A percentile compares a stretch with the other conserved stretches of the same genome.
phyloP scores from a whole-genome alignment of 1,140 invertebrate species.

The Trypoxylus dichotomus region DNA sequence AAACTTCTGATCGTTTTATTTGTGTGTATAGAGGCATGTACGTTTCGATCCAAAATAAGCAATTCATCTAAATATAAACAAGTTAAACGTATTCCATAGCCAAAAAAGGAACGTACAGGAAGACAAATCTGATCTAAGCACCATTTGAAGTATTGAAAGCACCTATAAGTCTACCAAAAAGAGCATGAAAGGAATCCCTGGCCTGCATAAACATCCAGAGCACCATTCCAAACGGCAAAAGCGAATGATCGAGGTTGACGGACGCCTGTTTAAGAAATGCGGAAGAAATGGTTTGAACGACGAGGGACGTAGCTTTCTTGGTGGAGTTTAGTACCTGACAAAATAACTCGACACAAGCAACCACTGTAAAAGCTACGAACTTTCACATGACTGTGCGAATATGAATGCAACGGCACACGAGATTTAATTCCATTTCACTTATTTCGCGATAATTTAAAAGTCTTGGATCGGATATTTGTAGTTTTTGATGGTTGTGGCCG shows the following conservation, averaged over 20 bases:
- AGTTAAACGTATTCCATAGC: neutral
- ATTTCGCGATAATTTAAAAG: no score
- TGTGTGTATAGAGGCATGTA: neutral
- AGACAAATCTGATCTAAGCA: neutral
- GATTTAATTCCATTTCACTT: no score
- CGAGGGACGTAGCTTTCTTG: no score
- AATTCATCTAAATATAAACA: slow-evolving; percentile 1
- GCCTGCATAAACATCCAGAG: neutral
- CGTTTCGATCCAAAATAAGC: neutral
- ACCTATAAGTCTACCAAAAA: neutral
- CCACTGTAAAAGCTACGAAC: no score
- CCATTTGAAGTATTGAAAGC: neutral
- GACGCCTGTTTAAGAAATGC: no score
- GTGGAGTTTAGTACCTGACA: no score
- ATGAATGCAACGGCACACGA: no score
- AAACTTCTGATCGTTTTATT: neutral
- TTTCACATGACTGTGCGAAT: no score
- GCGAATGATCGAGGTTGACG: neutral
- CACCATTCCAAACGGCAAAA: neutral
- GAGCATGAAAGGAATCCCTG: neutral
- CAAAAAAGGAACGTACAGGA: neutral
- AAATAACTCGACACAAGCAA: no score
- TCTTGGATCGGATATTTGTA: no score
- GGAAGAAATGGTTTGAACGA: no score
- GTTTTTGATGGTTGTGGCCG: no score